Conservation (phyloP, 2,888 invertebrate genomes). For the Tethea ocularis region DNA sequence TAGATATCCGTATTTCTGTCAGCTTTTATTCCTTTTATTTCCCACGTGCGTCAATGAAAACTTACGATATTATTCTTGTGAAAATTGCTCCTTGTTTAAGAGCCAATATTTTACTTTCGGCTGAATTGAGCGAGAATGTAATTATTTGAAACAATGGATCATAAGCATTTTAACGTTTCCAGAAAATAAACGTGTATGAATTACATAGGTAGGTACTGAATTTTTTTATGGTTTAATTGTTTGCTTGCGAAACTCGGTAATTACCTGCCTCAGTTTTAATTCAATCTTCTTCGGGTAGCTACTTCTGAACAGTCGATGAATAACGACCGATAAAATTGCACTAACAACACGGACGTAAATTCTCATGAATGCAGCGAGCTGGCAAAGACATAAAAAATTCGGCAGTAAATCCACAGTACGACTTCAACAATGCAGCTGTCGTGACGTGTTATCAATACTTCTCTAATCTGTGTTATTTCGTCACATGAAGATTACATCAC, state of each 20-base stretch:
- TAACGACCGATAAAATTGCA: constrained; percentile 1
- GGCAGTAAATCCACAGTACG: constrained; percentile 8
- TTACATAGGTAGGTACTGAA: background rate
- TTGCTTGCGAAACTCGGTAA: background rate
- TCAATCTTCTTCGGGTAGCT: background rate
- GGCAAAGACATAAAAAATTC: constrained; percentile 11
- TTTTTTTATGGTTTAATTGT: background rate
- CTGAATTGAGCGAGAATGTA: background rate
- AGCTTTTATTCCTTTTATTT: no score
- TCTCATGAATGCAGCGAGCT: constrained; percentile 8
- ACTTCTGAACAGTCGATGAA: background rate
- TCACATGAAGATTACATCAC: constrained; percentile 74
- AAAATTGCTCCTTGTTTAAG: no score
- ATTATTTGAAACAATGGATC: background rate
- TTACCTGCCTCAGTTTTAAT: background rate
- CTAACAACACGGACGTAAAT: background rate
- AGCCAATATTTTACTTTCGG: background rate
- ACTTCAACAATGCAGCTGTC: constrained; percentile 29
- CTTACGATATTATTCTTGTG: no score
- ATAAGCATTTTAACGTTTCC: background rate
- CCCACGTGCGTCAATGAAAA: no score
- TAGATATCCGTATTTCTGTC: background rate
- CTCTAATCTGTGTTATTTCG: constrained; percentile 61
- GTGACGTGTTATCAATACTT: constrained; percentile 60
- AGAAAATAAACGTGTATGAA: no score